A percentile compares a stretch with the other conserved stretches of the same genome.
These are phyloP conservation scores for Istiophorus platypterus DNA, from an alignment of 2,113 vertebrate species.

Conservation along the genomic window DNA sequence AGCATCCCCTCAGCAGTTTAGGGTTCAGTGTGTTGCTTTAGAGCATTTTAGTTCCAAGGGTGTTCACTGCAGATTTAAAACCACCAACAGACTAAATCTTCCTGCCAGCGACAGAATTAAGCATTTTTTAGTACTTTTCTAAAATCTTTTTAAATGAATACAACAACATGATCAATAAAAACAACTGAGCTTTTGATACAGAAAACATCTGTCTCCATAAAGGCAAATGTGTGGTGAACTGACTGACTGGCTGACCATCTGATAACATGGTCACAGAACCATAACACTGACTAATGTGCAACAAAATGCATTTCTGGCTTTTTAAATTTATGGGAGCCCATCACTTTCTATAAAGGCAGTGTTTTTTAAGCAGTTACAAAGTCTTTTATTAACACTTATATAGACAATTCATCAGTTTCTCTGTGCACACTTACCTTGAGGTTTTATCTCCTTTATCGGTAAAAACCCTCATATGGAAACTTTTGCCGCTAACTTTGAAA, in stretches of 20 bases:
- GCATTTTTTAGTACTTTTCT: not conserved
- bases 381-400: too few species aligned
- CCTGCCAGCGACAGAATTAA: not conserved
- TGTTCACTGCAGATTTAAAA: not conserved
- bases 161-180: not conserved
- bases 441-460: not conserved
- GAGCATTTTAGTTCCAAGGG: constrained; percentile 6
- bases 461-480: not conserved
- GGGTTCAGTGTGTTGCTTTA: not conserved
- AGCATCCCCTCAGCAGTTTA: not conserved
- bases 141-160: not conserved
- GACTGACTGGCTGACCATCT: too few species aligned
- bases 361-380: too few species aligned
- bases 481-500: not conserved
- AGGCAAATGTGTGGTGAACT: too few species aligned
- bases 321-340: too few species aligned
- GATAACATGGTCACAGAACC: too few species aligned
- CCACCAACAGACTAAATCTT: constrained; percentile 5
- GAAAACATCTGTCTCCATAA: not conserved
- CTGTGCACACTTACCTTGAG: not conserved
- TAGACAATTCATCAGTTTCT: too few species aligned
- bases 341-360: too few species aligned
- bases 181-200: not conserved
- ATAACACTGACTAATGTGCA: too few species aligned
- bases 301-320: too few species aligned